A percentile compares a stretch with the other conserved stretches of the same genome.
Conservation (phyloP, 2,113 vertebrate genomes). For the Anoura caudifer region DNA sequence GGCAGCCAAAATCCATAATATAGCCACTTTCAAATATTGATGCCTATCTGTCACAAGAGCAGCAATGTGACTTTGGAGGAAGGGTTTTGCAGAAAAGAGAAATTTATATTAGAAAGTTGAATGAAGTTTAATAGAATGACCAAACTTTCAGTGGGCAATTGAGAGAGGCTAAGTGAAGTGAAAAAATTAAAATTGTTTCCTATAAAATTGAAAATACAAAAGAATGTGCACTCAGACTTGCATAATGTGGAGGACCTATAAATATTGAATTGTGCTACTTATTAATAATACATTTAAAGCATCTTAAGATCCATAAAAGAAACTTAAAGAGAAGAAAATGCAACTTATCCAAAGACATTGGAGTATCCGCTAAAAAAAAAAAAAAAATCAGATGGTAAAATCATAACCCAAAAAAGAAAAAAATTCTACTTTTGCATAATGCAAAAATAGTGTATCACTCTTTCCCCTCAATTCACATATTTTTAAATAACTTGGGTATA, state of each 20-base stretch:
- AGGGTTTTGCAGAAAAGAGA: background rate
- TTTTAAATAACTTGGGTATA: background rate
- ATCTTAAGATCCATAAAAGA: slow-evolving; percentile 48
- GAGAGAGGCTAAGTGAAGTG: background rate
- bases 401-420: background rate
- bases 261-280: slow-evolving; percentile 58
- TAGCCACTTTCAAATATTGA: slow-evolving; percentile 49
- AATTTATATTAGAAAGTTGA: slow-evolving; percentile 38
- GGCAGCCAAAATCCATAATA: background rate
- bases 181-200: slow-evolving; percentile 50
- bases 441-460: background rate
- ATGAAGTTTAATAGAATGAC: slow-evolving; percentile 20
- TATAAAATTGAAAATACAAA: slow-evolving; percentile 38
- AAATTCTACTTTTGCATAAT: background rate
- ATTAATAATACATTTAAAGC: slow-evolving; percentile 64
- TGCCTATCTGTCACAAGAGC: slow-evolving; percentile 4
- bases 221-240: slow-evolving; percentile 19
- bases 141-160: background rate
- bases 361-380: background rate
- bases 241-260: slow-evolving; percentile 28
- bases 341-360: slow-evolving; percentile 6
- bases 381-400: slow-evolving; percentile 36
- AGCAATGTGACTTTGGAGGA: slow-evolving; percentile 1
- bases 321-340: slow-evolving; percentile 6
- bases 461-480: background rate